Percentiles rank a stretch among this genome's conserved stretches.
Evolutionary conservation across 2,888 invertebrate genomes (phyloP).

Genomic region (Parasteatoda lunata): DNA sequence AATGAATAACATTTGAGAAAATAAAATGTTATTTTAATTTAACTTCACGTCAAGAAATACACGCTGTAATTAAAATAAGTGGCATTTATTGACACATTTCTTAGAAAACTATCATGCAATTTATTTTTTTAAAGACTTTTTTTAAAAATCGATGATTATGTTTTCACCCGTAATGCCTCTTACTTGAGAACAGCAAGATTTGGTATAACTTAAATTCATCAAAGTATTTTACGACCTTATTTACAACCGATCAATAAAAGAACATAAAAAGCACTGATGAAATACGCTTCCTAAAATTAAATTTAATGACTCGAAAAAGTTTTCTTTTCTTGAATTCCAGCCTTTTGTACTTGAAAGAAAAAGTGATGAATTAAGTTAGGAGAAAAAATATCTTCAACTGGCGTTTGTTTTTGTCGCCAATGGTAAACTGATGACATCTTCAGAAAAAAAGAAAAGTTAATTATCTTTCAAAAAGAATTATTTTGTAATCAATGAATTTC

Average conservation of each 20-base stretch:
- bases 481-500: neutral
- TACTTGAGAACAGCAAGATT: no score
- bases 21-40: no score
- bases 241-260: neutral
- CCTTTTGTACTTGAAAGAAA: neutral
- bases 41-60: no score
- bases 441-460: neutral
- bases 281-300: slow-evolving; percentile 31
- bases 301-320: slow-evolving; percentile 31
- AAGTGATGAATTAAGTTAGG: slow-evolving; percentile 1
- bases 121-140: no score
- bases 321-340: neutral
- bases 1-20: no score
- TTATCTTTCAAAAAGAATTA: slow-evolving; percentile 2
- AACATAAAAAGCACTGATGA: slow-evolving; percentile 24
- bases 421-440: neutral
- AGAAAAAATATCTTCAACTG: neutral
- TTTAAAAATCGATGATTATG: no score
- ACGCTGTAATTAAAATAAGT: no score
- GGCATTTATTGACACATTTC: no score
- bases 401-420: slow-evolving; percentile 5
- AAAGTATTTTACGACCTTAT: neutral
- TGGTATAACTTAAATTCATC: no score
- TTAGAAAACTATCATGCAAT: no score
- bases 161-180: no score